A percentile compares a stretch with the other conserved stretches of the same genome.
Evolutionary conservation across 2,888 invertebrate genomes (phyloP).

Genomic region (Lepidochitona cinerea): DNA sequence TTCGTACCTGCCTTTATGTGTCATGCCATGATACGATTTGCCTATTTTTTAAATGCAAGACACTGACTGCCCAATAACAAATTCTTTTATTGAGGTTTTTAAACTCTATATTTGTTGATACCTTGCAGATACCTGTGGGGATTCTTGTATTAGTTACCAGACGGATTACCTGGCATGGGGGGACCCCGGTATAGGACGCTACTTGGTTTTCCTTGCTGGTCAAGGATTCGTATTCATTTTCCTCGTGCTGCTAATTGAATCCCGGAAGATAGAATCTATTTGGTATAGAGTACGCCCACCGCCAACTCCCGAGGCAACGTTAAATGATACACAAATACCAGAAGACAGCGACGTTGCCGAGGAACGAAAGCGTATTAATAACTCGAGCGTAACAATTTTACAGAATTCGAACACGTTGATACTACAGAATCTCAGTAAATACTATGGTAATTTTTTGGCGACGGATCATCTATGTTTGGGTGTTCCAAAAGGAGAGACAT

Average conservation of each 20-base stretch:
- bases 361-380: constrained; percentile 65
- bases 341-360: constrained; percentile 67
- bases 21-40: too few species aligned
- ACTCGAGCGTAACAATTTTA: background rate
- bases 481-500: constrained; percentile 77
- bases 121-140: background rate
- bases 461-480: constrained; percentile 63
- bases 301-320: background rate
- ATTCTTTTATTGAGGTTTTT: too few species aligned
- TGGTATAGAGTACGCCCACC: constrained; percentile 18
- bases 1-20: too few species aligned
- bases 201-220: constrained; percentile 76
- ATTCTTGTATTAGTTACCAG: constrained; percentile 57
- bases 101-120: too few species aligned
- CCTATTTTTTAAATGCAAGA: too few species aligned
- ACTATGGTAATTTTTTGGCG: constrained; percentile 75
- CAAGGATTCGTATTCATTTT: constrained; percentile 76
- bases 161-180: constrained; percentile 78
- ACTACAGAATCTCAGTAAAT: constrained; percentile 76
- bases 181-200: constrained; percentile 80
- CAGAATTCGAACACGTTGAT: constrained; percentile 67
- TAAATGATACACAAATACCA: constrained; percentile 1
- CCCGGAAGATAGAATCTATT: constrained; percentile 24
- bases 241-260: constrained; percentile 78
- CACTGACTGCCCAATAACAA: too few species aligned